Percentiles rank a stretch among this genome's conserved stretches.
phyloP scores from a whole-genome alignment of 2,888 invertebrate genomes.

The Zhuqinia jingwanae region DNA sequence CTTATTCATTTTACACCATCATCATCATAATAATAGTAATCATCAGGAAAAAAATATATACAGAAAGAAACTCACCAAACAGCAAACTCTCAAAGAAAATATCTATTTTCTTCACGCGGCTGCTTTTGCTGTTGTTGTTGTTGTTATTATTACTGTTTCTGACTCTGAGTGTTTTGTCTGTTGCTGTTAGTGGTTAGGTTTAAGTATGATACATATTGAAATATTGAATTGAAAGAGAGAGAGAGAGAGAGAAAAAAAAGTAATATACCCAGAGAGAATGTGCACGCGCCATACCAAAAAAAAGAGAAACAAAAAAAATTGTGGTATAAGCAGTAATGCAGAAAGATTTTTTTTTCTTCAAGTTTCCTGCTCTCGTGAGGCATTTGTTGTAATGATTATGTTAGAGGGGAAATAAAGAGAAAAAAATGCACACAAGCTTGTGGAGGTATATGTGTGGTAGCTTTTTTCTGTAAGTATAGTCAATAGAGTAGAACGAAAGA shows the following conservation, averaged over 20 bases:
- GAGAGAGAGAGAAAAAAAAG: too few relatives aligned
- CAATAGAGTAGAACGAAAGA: too few relatives aligned
- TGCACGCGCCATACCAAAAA: conserved; percentile 10
- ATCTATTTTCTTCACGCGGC: conserved; percentile 23
- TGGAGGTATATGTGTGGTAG: too few relatives aligned
- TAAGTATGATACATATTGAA: conserved; percentile 21
- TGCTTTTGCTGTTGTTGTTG: conserved; percentile 2
- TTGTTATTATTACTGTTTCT: neutral
- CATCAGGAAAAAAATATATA: too few relatives aligned
- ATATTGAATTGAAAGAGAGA: too few relatives aligned
- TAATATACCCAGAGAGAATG: conserved; percentile 13
- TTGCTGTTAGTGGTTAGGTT: too few relatives aligned
- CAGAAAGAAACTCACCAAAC: conserved; percentile 8
- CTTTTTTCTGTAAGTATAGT: too few relatives aligned
- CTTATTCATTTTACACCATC: conserved; percentile 1
- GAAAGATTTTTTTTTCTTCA: neutral
- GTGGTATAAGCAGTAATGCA: too few relatives aligned
- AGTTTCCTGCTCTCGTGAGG: neutral
- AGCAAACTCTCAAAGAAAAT: neutral
- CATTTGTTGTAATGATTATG: neutral
- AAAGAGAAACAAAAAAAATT: too few relatives aligned
- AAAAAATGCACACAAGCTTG: too few relatives aligned
- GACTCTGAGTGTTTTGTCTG: neutral
- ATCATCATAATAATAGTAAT: neutral
- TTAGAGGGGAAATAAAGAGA: neutral